A percentile compares a stretch with the other conserved stretches of the same genome.
phyloP scores from a whole-genome alignment of 2,113 vertebrate species.

The Polyodon spathula region DNA sequence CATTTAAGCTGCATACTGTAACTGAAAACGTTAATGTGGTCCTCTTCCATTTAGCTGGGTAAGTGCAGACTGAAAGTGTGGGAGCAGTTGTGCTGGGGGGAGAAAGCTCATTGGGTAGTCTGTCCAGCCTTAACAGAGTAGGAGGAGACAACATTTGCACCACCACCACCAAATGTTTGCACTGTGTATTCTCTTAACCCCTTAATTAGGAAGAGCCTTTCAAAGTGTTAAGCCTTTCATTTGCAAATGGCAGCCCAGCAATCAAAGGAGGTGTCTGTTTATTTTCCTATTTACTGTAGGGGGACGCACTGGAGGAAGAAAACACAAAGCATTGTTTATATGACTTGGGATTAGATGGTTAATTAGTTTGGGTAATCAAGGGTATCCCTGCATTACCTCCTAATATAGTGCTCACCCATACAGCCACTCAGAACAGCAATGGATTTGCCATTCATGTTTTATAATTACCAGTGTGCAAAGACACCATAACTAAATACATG shows the following conservation, averaged over 20 bases:
- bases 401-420: too few relatives aligned
- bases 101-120: slow-evolving; percentile 14
- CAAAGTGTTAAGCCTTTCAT: slow-evolving; percentile 45
- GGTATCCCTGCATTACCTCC: slow-evolving; percentile 51
- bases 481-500: too few relatives aligned
- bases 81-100: slow-evolving; percentile 5
- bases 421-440: too few relatives aligned
- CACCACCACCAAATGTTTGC: slow-evolving; percentile 49
- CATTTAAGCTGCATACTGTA: too few relatives aligned
- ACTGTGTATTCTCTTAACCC: too few relatives aligned
- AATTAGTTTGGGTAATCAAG: slow-evolving; percentile 62
- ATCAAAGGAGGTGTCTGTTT: slow-evolving; percentile 48
- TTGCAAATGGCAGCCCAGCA: slow-evolving; percentile 56
- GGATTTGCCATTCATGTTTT: too few relatives aligned
- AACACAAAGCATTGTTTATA: slow-evolving; percentile 57
- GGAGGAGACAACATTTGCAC: slow-evolving; percentile 19
- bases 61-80: not conserved
- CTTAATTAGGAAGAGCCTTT: slow-evolving; percentile 53
- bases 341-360: slow-evolving; percentile 61
- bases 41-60: not conserved
- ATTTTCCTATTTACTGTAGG: slow-evolving; percentile 56
- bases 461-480: too few relatives aligned
- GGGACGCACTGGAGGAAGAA: slow-evolving; percentile 47
- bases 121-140: slow-evolving; percentile 10
- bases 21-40: too few relatives aligned